phyloP scores from a whole-genome alignment of 2,113 vertebrate genomes.

The Myrmophylax atrothorax region DNA sequence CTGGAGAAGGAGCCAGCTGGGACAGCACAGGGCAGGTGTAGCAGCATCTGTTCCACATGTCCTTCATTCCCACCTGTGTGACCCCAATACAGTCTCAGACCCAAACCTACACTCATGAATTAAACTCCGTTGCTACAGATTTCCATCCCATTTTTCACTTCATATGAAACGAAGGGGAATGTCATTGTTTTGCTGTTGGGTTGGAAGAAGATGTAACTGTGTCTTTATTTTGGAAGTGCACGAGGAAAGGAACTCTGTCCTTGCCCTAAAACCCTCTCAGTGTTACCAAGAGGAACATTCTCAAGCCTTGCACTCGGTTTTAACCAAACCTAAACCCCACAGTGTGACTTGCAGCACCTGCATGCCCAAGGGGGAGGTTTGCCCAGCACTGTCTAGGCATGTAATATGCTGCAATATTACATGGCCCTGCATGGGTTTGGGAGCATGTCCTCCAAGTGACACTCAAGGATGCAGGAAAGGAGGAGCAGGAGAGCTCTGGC shows the following conservation, averaged over 20 bases:
- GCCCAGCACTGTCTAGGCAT: slow-evolving; percentile 23
- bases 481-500: background rate
- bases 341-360: background rate
- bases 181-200: background rate
- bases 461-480: background rate
- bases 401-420: slow-evolving; percentile 61
- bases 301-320: background rate
- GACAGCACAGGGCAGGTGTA: background rate
- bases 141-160: slow-evolving; percentile 52
- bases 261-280: background rate
- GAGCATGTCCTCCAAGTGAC: slow-evolving; percentile 35
- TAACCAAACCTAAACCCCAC: background rate
- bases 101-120: background rate
- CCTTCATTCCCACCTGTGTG: background rate
- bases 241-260: background rate
- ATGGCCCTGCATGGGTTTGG: slow-evolving; percentile 53
- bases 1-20: background rate
- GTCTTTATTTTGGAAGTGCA: background rate
- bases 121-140: background rate
- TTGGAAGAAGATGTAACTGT: background rate
- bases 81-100: background rate
- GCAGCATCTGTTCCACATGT: background rate
- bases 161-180: background rate
- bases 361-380: slow-evolving; percentile 21
- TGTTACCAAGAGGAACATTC: background rate